Percentiles rank a stretch among this genome's conserved stretches.
Evolutionary conservation across 37 sponge, comb jelly and placozoan genomes (phyloP).

Genomic region (Hexactinellida sp.): DNA sequence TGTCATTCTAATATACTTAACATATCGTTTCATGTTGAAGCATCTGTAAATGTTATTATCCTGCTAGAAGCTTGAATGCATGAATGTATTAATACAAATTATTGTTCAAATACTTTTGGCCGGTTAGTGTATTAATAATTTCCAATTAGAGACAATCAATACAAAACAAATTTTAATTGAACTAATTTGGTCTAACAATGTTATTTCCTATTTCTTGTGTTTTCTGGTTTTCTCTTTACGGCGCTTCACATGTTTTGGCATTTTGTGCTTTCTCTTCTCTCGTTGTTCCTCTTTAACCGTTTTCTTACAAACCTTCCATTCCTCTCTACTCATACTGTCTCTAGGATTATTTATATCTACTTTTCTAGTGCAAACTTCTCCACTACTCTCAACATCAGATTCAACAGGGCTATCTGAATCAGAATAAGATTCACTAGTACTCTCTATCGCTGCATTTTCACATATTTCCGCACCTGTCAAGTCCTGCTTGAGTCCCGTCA

Average conservation of each 20-base stretch:
- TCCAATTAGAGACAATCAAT: neutral
- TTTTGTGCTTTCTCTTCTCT: constrained; percentile 67
- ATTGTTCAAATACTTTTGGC: too few species aligned
- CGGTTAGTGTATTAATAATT: too few species aligned
- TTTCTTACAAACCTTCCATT: constrained; percentile 54
- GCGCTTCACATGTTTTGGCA: constrained; percentile 73
- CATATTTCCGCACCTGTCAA: constrained; percentile 39
- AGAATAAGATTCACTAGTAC: neutral
- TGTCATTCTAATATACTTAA: too few species aligned
- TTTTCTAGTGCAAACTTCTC: constrained; percentile 19
- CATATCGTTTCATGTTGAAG: too few species aligned
- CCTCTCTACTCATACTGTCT: constrained; percentile 17
- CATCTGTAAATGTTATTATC: too few species aligned
- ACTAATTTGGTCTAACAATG: neutral
- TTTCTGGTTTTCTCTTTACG: constrained; percentile 51
- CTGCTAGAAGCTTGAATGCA: too few species aligned
- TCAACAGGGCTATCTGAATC: neutral
- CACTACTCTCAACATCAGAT: neutral
- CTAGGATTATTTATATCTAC: neutral
- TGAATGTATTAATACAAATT: too few species aligned
- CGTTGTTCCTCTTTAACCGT: constrained; percentile 72
- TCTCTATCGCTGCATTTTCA: neutral
- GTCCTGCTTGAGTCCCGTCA: constrained; percentile 68
- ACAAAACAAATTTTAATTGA: neutral
- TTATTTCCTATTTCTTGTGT: constrained; percentile 15